Conservation (phyloP, 2,888 invertebrate species). For the Rhabditoides inermis region DNA sequence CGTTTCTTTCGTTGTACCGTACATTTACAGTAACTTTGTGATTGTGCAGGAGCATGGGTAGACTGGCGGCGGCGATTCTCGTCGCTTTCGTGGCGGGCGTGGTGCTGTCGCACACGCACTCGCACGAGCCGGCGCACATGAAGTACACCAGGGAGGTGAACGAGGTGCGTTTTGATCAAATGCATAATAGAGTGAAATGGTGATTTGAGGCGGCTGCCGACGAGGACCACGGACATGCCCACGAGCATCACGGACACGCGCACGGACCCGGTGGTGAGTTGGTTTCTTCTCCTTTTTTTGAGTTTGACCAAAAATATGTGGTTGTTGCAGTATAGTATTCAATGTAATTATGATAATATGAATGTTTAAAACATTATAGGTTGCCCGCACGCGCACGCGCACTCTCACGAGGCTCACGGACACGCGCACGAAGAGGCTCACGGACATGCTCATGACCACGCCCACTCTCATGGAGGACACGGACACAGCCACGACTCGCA, state of each 20-base stretch:
- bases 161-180: slow-evolving; percentile 16
- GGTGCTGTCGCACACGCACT: slow-evolving; percentile 16
- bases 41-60: too few species aligned
- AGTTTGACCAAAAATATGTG: background rate
- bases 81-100: slow-evolving; percentile 5
- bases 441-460: slow-evolving; percentile 10
- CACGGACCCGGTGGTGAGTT: slow-evolving; percentile 20
- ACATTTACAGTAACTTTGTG: too few species aligned
- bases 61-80: too few species aligned
- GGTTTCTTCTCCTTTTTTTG: background rate
- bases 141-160: slow-evolving; percentile 47
- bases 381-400: slow-evolving; percentile 4
- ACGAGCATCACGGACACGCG: slow-evolving; percentile 22
- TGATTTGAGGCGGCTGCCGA: slow-evolving; percentile 8
- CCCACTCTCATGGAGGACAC: slow-evolving; percentile 18
- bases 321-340: background rate
- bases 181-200: background rate
- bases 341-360: too few species aligned
- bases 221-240: slow-evolving; percentile 14
- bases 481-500: slow-evolving; percentile 13
- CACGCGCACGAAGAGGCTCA: slow-evolving; percentile 54
- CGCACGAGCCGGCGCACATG: slow-evolving; percentile 40
- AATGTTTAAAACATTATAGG: background rate
- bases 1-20: too few species aligned
- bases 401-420: slow-evolving; percentile 46